Percentiles rank a stretch among this genome's conserved stretches.
phyloP scores from a whole-genome alignment of 2,888 invertebrate species.

The Agrilus mali region DNA sequence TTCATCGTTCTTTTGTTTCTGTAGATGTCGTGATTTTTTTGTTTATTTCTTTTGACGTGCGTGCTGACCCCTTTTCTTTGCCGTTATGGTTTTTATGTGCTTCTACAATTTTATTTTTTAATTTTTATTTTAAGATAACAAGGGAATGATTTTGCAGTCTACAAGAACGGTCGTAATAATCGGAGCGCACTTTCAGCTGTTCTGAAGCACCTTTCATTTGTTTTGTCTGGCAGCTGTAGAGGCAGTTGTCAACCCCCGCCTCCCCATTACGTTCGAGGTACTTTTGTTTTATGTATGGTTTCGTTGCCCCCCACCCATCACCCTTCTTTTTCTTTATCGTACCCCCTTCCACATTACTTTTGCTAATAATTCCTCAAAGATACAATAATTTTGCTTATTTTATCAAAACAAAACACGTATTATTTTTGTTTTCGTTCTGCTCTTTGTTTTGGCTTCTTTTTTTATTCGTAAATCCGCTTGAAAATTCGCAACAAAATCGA shows the following conservation, averaged over 20 bases:
- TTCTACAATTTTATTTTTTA: constrained; percentile 22
- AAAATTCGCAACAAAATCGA: neutral
- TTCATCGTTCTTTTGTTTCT: neutral
- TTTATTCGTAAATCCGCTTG: constrained; percentile 4
- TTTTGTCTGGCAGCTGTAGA: constrained; percentile 60
- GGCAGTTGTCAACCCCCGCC: constrained; percentile 57
- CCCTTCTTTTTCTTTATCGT: constrained; percentile 3
- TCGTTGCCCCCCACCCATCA: neutral
- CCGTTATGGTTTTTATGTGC: constrained; percentile 16
- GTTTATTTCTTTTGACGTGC: constrained; percentile 1
- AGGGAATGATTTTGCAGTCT: constrained; percentile 34
- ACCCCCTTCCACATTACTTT: neutral
- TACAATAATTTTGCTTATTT: constrained; percentile 3
- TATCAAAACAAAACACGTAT: neutral
- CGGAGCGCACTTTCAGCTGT: constrained; percentile 30
- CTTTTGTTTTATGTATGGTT: constrained; percentile 19
- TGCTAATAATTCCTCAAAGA: too few species aligned
- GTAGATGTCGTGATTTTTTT: neutral
- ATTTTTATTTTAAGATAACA: constrained; percentile 31
- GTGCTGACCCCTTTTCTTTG: constrained; percentile 13
- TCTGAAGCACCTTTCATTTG: constrained; percentile 42
- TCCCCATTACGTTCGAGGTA: constrained; percentile 61
- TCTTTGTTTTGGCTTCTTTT: constrained; percentile 1
- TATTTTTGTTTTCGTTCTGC: constrained; percentile 8
- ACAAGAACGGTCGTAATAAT: constrained; percentile 27